A percentile compares a stretch with the other conserved stretches of the same genome.
These are phyloP conservation scores for Ageneiosus marmoratus DNA, from an alignment of 2,113 vertebrate species.

Conservation along the genomic window DNA sequence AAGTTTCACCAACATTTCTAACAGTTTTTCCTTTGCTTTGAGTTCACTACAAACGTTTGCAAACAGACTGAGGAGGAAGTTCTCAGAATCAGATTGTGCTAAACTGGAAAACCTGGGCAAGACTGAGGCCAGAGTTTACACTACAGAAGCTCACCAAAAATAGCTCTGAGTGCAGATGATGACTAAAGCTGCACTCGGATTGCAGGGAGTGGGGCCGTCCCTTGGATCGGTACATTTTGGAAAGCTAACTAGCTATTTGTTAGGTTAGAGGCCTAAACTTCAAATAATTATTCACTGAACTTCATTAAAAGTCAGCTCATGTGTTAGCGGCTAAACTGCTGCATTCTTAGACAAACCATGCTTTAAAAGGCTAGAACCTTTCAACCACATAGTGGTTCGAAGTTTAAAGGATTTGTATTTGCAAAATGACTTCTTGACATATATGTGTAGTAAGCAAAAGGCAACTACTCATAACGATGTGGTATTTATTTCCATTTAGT, in stretches of 20 bases:
- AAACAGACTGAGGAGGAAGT: no score
- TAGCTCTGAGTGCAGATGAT: not conserved
- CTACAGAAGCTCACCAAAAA: not conserved
- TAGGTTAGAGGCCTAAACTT: not conserved
- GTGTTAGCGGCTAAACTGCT: conserved; percentile 47
- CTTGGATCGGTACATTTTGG: conserved; percentile 15
- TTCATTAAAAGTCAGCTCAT: conserved; percentile 70
- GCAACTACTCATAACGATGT: conserved; percentile 35
- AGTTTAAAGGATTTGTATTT: not conserved
- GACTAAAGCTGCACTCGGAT: not conserved
- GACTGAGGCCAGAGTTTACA: not conserved
- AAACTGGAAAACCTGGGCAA: not conserved
- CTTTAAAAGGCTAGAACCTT: not conserved
- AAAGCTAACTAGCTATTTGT: conserved; percentile 4
- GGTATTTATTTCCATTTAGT: conserved; percentile 5
- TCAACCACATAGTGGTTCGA: not conserved
- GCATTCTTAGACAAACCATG: conserved; percentile 52
- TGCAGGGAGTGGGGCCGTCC: conserved; percentile 5
- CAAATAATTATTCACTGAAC: conserved; percentile 57
- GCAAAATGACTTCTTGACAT: not conserved
- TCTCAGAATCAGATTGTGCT: not conserved
- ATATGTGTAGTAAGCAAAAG: conserved; percentile 1
- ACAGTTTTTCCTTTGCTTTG: no score
- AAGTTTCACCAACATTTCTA: no score
- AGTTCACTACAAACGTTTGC: no score